Evolutionary conservation across 2,888 invertebrate genomes (phyloP).

Genomic region (Phengaris arion): DNA sequence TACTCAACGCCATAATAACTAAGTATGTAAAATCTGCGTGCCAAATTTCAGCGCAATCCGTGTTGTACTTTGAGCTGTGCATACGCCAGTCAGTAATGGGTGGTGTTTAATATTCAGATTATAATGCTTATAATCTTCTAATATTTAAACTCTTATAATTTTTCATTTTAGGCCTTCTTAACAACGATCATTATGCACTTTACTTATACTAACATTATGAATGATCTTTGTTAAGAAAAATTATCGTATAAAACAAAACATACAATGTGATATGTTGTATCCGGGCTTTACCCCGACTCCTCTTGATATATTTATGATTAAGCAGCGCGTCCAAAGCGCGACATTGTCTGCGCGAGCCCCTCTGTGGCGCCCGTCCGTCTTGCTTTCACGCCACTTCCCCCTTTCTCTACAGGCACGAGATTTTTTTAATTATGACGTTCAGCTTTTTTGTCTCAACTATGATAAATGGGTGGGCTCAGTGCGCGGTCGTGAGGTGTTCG

Average conservation of each 20-base stretch:
- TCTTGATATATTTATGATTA: conserved; percentile 79
- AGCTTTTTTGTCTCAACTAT: conserved; percentile 70
- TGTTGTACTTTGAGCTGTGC: too few relatives aligned
- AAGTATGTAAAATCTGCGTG: too few relatives aligned
- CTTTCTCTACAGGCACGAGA: conserved; percentile 76
- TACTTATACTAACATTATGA: too few relatives aligned
- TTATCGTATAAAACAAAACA: not conserved
- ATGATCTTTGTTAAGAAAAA: too few relatives aligned
- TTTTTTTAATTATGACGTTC: conserved; percentile 80
- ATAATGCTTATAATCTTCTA: too few relatives aligned
- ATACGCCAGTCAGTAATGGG: too few relatives aligned
- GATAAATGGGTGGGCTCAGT: conserved; percentile 40
- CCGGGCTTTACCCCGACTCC: conserved; percentile 50
- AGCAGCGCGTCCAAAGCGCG: conserved; percentile 70
- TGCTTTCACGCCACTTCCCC: conserved; percentile 74
- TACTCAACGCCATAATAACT: too few relatives aligned
- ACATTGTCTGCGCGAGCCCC: conserved; percentile 72
- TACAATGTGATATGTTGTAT: conserved; percentile 41
- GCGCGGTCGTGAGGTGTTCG: conserved; percentile 39
- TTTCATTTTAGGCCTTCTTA: too few relatives aligned
- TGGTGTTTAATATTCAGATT: too few relatives aligned
- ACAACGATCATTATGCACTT: too few relatives aligned
- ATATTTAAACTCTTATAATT: too few relatives aligned
- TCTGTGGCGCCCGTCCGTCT: conserved; percentile 75
- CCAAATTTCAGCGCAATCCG: too few relatives aligned